A percentile compares a stretch with the other conserved stretches of the same genome.
These are phyloP conservation scores for Bolborhynchus lineola DNA, from an alignment of 2,113 vertebrate genomes.

Conservation along the genomic window DNA sequence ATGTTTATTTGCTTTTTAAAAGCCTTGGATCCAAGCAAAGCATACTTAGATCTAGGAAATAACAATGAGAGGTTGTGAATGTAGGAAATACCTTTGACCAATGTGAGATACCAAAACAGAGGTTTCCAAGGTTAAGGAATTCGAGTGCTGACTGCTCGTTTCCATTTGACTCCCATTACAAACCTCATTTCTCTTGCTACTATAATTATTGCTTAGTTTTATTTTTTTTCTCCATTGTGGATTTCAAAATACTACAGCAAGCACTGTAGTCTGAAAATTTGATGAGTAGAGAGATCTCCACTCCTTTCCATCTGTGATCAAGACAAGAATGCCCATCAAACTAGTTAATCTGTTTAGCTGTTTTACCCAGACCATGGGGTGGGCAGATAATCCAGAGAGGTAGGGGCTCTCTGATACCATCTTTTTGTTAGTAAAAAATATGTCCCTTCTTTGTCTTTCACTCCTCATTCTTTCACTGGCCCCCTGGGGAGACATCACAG, in stretches of 20 bases:
- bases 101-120: neutral
- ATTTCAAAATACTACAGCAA: neutral
- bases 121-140: slow-evolving; percentile 6
- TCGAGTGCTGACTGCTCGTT: slow-evolving; percentile 8
- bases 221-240: neutral
- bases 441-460: neutral
- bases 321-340: neutral
- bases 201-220: neutral
- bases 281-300: neutral
- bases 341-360: neutral
- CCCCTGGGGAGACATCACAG: neutral
- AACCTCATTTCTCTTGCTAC: neutral
- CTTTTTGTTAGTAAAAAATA: neutral
- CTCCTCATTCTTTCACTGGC: neutral
- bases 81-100: neutral
- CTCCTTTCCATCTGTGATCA: slow-evolving; percentile 18
- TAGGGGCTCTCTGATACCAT: neutral
- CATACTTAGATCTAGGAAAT: neutral
- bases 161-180: slow-evolving; percentile 5
- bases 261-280: neutral
- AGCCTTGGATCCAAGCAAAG: slow-evolving; percentile 44
- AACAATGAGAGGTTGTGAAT: neutral
- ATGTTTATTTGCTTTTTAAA: slow-evolving; percentile 24
- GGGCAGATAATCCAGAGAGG: neutral
- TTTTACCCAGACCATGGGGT: neutral